These are phyloP conservation scores for Stenurella melanura DNA, from an alignment of 2,888 invertebrate species.

Conservation along the genomic window DNA sequence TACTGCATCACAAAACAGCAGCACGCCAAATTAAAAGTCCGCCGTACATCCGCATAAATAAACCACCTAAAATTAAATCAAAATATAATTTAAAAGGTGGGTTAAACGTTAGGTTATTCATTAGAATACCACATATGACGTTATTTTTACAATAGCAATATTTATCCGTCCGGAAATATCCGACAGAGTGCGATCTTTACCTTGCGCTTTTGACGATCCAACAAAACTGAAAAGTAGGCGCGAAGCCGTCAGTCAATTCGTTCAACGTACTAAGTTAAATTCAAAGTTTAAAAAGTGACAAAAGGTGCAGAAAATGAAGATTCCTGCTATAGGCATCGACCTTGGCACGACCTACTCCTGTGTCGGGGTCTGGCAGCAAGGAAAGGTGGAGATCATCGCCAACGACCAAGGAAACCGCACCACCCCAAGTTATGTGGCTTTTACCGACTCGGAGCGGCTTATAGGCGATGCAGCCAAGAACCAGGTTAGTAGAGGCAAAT, in stretches of 20 bases:
- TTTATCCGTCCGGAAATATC: background rate
- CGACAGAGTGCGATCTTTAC: slow-evolving; percentile 22
- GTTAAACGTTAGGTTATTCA: background rate
- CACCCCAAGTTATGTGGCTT: slow-evolving; percentile 90
- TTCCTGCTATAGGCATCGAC: slow-evolving; percentile 74
- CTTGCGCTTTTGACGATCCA: background rate
- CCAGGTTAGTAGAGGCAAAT: too few relatives aligned
- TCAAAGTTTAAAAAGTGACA: slow-evolving; percentile 42
- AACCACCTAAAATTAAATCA: background rate
- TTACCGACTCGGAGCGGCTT: slow-evolving; percentile 88
- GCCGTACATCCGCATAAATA: background rate
- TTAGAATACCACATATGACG: background rate
- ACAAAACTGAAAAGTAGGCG: slow-evolving; percentile 49
- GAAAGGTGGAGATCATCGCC: slow-evolving; percentile 90
- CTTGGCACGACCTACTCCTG: slow-evolving; percentile 91
- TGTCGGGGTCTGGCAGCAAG: slow-evolving; percentile 87
- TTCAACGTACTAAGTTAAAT: slow-evolving; percentile 37
- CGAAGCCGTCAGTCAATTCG: slow-evolving; percentile 49
- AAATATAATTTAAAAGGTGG: background rate
- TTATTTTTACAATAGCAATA: too few relatives aligned
- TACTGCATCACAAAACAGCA: background rate
- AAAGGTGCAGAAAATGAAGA: slow-evolving; percentile 53
- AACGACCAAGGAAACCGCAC: slow-evolving; percentile 92
- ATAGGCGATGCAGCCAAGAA: slow-evolving; percentile 92
- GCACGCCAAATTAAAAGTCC: background rate